Percentiles rank a stretch among this genome's conserved stretches.
phyloP scores from a whole-genome alignment of 2,113 vertebrate genomes.

The Carettochelys insculpta region DNA sequence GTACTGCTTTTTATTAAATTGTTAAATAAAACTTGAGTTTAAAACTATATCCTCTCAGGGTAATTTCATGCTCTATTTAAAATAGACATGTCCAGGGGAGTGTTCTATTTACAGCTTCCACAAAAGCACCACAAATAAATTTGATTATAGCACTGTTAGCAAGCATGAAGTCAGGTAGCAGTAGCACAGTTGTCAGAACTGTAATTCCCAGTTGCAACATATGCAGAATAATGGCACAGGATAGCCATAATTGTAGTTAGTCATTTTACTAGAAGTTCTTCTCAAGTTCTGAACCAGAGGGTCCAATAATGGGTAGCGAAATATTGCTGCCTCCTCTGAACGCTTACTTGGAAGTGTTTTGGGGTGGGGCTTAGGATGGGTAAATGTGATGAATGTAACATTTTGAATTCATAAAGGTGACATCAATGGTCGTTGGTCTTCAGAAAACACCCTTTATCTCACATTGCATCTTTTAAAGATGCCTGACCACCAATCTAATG shows the following conservation, averaged over 20 bases:
- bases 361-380: neutral
- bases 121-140: neutral
- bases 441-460: neutral
- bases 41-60: neutral
- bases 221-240: neutral
- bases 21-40: neutral
- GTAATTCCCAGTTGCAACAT: neutral
- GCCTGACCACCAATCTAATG: neutral
- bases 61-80: slow-evolving; percentile 5
- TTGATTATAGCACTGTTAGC: neutral
- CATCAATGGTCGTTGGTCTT: neutral
- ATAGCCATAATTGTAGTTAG: neutral
- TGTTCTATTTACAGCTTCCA: neutral
- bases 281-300: neutral
- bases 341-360: neutral
- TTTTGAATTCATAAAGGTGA: neutral
- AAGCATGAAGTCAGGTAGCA: neutral
- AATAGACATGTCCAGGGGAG: neutral
- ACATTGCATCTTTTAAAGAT: neutral
- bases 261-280: neutral
- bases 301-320: neutral
- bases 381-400: neutral
- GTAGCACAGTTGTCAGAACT: neutral
- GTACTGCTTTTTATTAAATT: neutral
- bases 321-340: neutral